phyloP scores from a whole-genome alignment of 2,797 vertebrate species.

The Austrolebias charrua region DNA sequence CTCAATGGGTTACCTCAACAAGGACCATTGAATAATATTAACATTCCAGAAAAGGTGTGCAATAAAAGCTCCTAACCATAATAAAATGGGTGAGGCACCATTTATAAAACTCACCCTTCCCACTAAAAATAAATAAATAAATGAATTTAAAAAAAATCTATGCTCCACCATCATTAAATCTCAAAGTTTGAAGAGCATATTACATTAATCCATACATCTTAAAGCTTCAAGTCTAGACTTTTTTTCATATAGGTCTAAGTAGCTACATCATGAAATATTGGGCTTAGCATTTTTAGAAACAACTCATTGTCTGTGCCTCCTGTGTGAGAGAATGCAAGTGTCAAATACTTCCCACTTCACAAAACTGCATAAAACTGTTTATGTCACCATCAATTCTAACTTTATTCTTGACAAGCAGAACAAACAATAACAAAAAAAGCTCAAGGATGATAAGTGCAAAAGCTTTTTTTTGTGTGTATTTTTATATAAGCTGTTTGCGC shows the following conservation, averaged over 20 bases:
- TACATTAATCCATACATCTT: background rate
- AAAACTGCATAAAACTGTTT: constrained; percentile 47
- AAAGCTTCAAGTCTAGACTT: background rate
- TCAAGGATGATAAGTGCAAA: constrained; percentile 29
- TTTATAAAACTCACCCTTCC: too few relatives aligned
- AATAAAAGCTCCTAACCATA: too few relatives aligned
- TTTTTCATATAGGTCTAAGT: background rate
- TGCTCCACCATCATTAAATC: background rate
- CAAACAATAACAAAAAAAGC: too few relatives aligned
- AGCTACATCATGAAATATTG: background rate
- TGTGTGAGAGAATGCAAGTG: constrained; percentile 26
- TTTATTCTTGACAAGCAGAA: constrained; percentile 37
- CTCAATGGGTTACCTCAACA: too few relatives aligned
- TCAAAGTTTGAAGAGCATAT: background rate
- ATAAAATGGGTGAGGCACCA: too few relatives aligned
- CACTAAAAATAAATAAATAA: too few relatives aligned
- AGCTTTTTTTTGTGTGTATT: constrained; percentile 6
- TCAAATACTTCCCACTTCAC: constrained; percentile 36
- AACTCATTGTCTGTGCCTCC: constrained; percentile 36
- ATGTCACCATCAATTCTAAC: constrained; percentile 39
- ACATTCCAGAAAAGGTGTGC: too few relatives aligned
- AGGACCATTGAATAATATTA: too few relatives aligned
- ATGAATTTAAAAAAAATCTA: too few relatives aligned
- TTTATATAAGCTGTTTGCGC: constrained; percentile 32
- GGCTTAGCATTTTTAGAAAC: constrained; percentile 37